Evolutionary conservation across 2,797 vertebrate species (phyloP).

Genomic region (Buphagus erythrorhynchus): DNA sequence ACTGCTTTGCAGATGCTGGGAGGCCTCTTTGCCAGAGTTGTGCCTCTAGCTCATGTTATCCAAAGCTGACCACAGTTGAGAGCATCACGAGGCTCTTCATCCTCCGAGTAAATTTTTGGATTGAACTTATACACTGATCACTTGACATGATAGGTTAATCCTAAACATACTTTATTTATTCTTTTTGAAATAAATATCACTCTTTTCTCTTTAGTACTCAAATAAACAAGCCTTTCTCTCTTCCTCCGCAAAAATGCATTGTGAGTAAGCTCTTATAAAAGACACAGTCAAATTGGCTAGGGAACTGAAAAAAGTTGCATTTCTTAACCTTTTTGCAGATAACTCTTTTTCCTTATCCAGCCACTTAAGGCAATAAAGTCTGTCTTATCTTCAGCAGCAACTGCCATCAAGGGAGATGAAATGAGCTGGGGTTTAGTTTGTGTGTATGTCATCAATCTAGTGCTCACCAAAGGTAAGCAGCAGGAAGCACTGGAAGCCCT

Average conservation of each 20-base stretch:
- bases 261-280: neutral
- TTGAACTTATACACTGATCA: neutral
- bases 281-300: neutral
- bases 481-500: conserved; percentile 39
- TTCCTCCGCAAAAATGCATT: neutral
- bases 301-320: neutral
- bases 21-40: neutral
- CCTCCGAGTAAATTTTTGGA: neutral
- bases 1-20: neutral
- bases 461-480: conserved; percentile 37
- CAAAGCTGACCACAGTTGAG: neutral
- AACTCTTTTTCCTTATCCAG: neutral
- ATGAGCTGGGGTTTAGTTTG: conserved; percentile 19
- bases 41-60: neutral
- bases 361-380: conserved; percentile 25
- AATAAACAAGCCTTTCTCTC: neutral
- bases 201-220: neutral
- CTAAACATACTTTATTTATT: neutral
- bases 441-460: conserved; percentile 30
- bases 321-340: conserved; percentile 21
- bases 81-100: rapidly evolving
- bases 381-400: conserved; percentile 43
- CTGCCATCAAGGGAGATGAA: conserved; percentile 3
- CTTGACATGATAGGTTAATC: neutral
- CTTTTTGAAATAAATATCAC: neutral